Percentiles rank a stretch among this genome's conserved stretches.
phyloP scores from a whole-genome alignment of 2,888 invertebrate genomes.

The Andrena dorsata region DNA sequence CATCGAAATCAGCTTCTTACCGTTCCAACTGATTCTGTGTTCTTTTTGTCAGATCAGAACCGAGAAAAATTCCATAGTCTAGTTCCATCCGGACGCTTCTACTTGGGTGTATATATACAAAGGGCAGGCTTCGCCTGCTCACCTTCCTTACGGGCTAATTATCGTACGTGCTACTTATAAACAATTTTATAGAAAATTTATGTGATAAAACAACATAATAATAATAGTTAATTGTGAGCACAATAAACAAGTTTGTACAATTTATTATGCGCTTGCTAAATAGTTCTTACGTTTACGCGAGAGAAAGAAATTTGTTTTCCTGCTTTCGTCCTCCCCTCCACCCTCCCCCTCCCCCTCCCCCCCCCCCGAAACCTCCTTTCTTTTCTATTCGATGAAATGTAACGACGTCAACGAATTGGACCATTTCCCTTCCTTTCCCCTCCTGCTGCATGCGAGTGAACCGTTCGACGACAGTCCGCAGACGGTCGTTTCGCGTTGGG shows the following conservation, averaged over 20 bases:
- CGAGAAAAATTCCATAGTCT: constrained; percentile 58
- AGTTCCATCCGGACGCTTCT: constrained; percentile 52
- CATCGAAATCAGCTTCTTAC: constrained; percentile 62
- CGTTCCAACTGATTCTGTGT: constrained; percentile 46
- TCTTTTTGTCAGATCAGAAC: constrained; percentile 43
- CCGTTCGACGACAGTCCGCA: constrained; percentile 21
- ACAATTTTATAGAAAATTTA: constrained; percentile 84
- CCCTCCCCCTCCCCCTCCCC: neutral
- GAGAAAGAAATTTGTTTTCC: constrained; percentile 61
- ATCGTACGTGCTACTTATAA: constrained; percentile 80
- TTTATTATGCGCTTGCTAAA: constrained; percentile 83
- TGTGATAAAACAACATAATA: constrained; percentile 82
- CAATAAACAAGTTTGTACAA: constrained; percentile 84
- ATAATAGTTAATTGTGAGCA: constrained; percentile 80
- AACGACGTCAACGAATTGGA: constrained; percentile 50
- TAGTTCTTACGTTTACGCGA: constrained; percentile 75
- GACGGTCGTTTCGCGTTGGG: constrained; percentile 26
- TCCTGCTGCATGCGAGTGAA: constrained; percentile 24
- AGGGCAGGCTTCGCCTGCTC: constrained; percentile 62
- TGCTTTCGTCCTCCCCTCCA: constrained; percentile 3
- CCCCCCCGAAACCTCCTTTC: neutral
- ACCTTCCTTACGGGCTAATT: constrained; percentile 73
- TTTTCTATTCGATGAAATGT: constrained; percentile 48
- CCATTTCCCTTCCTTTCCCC: constrained; percentile 27
- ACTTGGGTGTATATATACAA: constrained; percentile 75